Evolutionary conservation across 2,113 vertebrate species (phyloP), one percentile per base, ranked within the genome.

Genomic region (Coreoperca whiteheadi): DNA sequence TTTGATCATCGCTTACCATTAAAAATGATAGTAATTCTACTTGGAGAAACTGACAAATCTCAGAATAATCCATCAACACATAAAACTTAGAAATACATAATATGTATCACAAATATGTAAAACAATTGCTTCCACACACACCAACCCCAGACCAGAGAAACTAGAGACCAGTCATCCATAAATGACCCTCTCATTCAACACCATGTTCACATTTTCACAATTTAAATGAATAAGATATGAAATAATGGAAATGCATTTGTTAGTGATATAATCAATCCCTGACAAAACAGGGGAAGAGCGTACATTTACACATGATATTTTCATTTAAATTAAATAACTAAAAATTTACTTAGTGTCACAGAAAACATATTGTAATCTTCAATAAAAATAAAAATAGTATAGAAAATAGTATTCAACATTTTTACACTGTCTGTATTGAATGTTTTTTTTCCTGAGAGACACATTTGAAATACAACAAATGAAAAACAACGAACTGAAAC

Each of bases 401-500:
- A n/a, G n/a, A n/a, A n/a, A 71, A 28, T 4, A 20, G 7, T 23
- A 64, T 56, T 7, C 32, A 10, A 65, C 14, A 8, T 32, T 60
- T 20, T 37, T 41, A 0, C n/a, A 30, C 7, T 16, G 4, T 73
- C 2, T 10, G 2, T 28, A 60, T 9, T 32, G 14, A 51, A 77
- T 53, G 50, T 59, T 23, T 51, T 67, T 73, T 41, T 10, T 15
- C 7, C n/a, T 60, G 43, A 73, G 30, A 50, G 50, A 32, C 37
- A 54, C 12, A 61, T 23, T 0, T 59, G 0, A 70, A 64, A 43
- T 37, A 15, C 4, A 50, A 53, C 2, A 1, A 48, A 59, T 4
- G 12, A 7, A 34, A 54, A 73, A 57, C 30, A 81, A 16, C 4
- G 2, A 70, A 60, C 23, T 77, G 20, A 81, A 84, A 61, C 50